Conservation (phyloP, 92 coral and sea anemone genomes). For the Metridium senile region DNA sequence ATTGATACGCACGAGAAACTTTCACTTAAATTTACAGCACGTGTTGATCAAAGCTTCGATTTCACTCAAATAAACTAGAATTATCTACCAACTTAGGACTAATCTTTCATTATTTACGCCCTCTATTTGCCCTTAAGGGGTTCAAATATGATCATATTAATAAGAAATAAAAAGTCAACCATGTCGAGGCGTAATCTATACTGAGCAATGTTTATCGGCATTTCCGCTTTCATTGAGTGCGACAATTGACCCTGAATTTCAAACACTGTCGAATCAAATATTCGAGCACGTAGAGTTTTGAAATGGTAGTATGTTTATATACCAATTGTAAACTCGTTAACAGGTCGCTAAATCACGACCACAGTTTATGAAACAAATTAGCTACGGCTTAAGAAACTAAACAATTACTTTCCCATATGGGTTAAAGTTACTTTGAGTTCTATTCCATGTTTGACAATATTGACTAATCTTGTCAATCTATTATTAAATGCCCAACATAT, state of each 20-base stretch:
- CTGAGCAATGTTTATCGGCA: background rate
- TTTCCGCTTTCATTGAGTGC: background rate
- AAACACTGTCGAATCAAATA: background rate
- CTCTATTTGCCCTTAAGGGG: background rate
- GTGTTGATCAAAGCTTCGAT: background rate
- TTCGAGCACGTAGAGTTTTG: background rate
- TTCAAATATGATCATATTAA: background rate
- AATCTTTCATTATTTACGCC: background rate
- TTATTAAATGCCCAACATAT: background rate
- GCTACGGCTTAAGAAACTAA: background rate
- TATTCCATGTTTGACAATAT: background rate
- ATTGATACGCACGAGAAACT: background rate
- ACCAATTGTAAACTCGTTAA: slow-evolving; percentile 26
- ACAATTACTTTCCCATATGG: slow-evolving; percentile 10
- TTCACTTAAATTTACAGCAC: background rate
- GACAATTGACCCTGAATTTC: slow-evolving; percentile 4
- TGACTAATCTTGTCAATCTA: background rate
- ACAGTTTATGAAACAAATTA: slow-evolving; percentile 18
- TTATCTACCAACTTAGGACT: background rate
- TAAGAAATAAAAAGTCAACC: background rate
- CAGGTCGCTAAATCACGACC: background rate
- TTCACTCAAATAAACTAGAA: background rate
- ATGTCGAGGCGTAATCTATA: background rate
- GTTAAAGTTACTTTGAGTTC: background rate
- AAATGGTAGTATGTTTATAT: slow-evolving; percentile 1